Evolutionary conservation across 2,113 vertebrate species (phyloP).

Genomic region (Hyperoodon ampullatus): DNA sequence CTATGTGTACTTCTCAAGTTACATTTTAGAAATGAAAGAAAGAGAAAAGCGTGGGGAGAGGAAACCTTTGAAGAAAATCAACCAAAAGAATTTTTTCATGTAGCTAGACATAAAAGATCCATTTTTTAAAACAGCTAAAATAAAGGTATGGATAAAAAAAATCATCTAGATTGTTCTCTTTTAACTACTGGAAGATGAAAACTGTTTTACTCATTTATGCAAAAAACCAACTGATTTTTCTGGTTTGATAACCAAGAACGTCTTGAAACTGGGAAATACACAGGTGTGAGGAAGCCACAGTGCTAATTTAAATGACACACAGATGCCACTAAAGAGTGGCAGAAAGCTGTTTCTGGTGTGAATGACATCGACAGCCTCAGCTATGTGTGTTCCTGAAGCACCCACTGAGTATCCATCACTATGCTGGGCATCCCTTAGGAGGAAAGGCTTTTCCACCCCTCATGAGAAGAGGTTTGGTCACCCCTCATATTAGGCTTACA

Average conservation of each 20-base stretch:
- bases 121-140: not conserved
- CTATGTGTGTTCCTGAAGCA: not conserved
- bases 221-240: constrained; percentile 36
- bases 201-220: constrained; percentile 17
- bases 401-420: not conserved
- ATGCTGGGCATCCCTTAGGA: not conserved
- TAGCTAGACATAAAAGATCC: constrained; percentile 49
- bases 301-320: not conserved
- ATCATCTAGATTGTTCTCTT: constrained; percentile 18
- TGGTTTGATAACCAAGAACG: constrained; percentile 12
- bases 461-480: not conserved
- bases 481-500: not conserved
- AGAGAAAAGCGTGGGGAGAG: not conserved
- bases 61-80: constrained; percentile 46
- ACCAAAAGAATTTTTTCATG: constrained; percentile 44
- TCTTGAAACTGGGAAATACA: not conserved
- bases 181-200: constrained; percentile 50
- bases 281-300: not conserved
- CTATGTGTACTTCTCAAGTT: constrained; percentile 36
- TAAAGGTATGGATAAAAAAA: constrained; percentile 7
- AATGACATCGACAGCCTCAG: not conserved
- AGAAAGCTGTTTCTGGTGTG: not conserved
- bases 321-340: not conserved
- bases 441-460: not conserved
- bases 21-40: constrained; percentile 21